Evolutionary conservation across 2,113 vertebrate genomes (phyloP).

Genomic region (Protobothrops mucrosquamatus): DNA sequence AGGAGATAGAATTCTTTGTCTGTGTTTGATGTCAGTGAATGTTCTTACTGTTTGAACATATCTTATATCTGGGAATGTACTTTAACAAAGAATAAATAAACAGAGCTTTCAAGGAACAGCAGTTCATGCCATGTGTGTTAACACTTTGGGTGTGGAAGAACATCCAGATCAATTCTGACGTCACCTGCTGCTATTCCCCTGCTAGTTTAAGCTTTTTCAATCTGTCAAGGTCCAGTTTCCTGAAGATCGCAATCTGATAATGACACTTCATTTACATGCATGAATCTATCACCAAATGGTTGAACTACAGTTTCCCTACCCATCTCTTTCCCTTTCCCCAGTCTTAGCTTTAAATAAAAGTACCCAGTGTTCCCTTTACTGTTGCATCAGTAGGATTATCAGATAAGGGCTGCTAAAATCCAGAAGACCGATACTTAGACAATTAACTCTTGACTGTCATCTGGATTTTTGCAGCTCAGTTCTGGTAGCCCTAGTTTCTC

Average conservation of each 20-base stretch:
- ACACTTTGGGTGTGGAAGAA: neutral
- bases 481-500: neutral
- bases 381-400: neutral
- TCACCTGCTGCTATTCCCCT: neutral
- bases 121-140: neutral
- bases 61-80: neutral
- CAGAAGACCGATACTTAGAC: neutral
- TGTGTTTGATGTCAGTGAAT: conserved; percentile 1
- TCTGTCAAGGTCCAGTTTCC: neutral
- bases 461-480: neutral
- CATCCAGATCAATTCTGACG: neutral
- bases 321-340: neutral
- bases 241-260: neutral
- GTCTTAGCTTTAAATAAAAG: neutral
- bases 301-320: neutral
- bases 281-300: neutral
- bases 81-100: conserved; percentile 6
- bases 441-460: neutral
- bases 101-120: neutral
- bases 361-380: neutral
- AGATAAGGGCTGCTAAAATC: neutral
- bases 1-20: neutral
- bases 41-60: neutral
- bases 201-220: conserved; percentile 10
- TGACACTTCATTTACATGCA: neutral